Conservation (phyloP, 2,888 invertebrate genomes). For the Clunio marinus region DNA sequence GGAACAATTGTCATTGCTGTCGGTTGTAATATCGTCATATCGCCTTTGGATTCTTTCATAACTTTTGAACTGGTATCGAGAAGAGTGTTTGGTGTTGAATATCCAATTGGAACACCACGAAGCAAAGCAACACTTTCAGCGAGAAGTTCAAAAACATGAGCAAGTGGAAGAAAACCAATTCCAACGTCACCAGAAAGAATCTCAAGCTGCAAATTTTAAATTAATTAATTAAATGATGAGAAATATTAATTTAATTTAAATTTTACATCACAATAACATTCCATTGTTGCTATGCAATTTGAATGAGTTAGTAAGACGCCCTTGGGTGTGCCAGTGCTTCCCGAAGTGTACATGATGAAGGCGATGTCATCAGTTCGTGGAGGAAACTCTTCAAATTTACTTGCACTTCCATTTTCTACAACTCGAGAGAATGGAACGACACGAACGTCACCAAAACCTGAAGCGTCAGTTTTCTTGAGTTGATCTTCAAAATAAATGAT, state of each 20-base stretch:
- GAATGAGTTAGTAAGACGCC: conserved; percentile 79
- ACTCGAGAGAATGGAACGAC: conserved; percentile 73
- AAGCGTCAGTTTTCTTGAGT: conserved; percentile 64
- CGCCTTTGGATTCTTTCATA: conserved; percentile 90
- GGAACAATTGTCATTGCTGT: conserved; percentile 96
- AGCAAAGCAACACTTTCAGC: conserved; percentile 66
- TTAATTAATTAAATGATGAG: no score
- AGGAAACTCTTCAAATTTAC: conserved; percentile 52
- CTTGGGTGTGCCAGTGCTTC: conserved; percentile 93
- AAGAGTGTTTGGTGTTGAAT: conserved; percentile 92
- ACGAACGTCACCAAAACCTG: conserved; percentile 65
- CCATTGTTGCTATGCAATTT: conserved; percentile 75
- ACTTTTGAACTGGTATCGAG: conserved; percentile 92
- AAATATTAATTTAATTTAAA: background rate
- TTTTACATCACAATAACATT: conserved; percentile 69
- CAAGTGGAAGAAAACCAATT: conserved; percentile 93
- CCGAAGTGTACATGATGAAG: conserved; percentile 98
- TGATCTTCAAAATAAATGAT: conserved; percentile 87
- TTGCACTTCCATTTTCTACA: conserved; percentile 55
- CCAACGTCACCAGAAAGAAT: conserved; percentile 73
- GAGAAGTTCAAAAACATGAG: conserved; percentile 93
- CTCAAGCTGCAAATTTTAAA: no score
- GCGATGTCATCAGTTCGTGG: conserved; percentile 77
- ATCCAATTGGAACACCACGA: conserved; percentile 84
- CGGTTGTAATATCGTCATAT: conserved; percentile 84